Evolutionary conservation across 2,797 vertebrate species (phyloP).

Genomic region (Gymnothorax reevesii): DNA sequence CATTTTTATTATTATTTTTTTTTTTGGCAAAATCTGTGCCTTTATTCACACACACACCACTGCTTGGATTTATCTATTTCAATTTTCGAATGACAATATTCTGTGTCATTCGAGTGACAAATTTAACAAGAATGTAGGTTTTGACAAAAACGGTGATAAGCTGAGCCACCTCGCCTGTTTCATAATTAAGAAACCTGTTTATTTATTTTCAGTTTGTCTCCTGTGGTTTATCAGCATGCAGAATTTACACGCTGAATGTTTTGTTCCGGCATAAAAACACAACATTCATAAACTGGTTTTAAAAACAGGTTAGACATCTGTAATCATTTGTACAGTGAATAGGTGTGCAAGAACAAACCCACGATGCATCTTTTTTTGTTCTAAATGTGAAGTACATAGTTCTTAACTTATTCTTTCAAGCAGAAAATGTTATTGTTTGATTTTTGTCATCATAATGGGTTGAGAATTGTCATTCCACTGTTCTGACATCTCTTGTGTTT

Average conservation of each 20-base stretch:
- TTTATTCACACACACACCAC: neutral
- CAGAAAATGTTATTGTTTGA: neutral
- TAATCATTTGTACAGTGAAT: neutral
- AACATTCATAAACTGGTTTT: neutral
- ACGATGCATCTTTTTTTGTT: neutral
- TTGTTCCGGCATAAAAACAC: too few species aligned
- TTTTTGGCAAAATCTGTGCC: neutral
- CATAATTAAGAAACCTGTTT: neutral
- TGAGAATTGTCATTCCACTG: neutral
- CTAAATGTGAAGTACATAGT: neutral
- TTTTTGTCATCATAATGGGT: neutral
- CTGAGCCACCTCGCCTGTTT: neutral
- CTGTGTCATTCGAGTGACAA: neutral
- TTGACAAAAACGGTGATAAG: neutral
- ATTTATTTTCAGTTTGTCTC: neutral
- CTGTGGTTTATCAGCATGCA: neutral
- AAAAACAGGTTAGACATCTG: neutral
- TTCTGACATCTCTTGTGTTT: neutral
- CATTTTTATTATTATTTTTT: neutral
- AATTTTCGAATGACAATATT: neutral
- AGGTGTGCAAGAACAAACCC: neutral
- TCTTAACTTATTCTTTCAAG: constrained; percentile 12
- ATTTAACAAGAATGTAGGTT: neutral
- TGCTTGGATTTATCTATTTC: neutral
- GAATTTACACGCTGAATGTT: too few species aligned